A percentile compares a stretch with the other conserved stretches of the same genome.
These are phyloP conservation scores for Pangasius krempfi DNA, from an alignment of 2,797 vertebrate genomes.

Conservation along the genomic window DNA sequence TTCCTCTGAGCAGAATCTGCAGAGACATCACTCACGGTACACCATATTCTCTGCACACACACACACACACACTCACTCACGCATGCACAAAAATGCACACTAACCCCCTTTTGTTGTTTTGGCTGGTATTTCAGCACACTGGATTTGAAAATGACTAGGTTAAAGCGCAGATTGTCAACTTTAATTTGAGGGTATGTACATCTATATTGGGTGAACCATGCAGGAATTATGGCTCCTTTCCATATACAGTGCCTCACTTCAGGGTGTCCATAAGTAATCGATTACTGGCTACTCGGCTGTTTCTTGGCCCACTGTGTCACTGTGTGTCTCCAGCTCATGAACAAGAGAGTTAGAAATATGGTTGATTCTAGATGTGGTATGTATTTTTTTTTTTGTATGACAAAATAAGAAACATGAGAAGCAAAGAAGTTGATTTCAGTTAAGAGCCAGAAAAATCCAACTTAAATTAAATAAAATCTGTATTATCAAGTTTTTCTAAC, in stretches of 20 bases:
- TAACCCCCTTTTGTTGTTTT: background rate
- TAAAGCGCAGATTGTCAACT: slow-evolving; percentile 27
- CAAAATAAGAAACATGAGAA: background rate
- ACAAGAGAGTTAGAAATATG: background rate
- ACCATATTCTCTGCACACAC: slow-evolving; percentile 67
- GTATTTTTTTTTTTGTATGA: no score
- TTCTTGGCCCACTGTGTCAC: background rate
- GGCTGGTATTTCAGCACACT: slow-evolving; percentile 12
- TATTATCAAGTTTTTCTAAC: background rate
- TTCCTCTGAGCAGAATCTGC: slow-evolving; percentile 79
- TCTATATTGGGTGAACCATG: slow-evolving; percentile 21
- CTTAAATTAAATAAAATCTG: background rate
- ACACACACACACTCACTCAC: background rate
- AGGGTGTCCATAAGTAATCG: slow-evolving; percentile 20
- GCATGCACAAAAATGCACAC: background rate
- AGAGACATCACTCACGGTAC: slow-evolving; percentile 70
- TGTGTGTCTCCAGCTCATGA: background rate
- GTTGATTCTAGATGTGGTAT: background rate
- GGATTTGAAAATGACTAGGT: slow-evolving; percentile 22
- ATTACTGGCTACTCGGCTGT: slow-evolving; percentile 8
- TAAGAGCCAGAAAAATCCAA: background rate
- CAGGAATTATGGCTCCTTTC: slow-evolving; percentile 10
- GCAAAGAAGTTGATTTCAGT: background rate
- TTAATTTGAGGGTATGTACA: slow-evolving; percentile 22
- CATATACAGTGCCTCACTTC: slow-evolving; percentile 1